Percentiles rank a stretch among this genome's conserved stretches.
These are phyloP conservation scores for Plecotus auritus DNA, from an alignment of 2,113 vertebrate genomes.

Conservation along the genomic window DNA sequence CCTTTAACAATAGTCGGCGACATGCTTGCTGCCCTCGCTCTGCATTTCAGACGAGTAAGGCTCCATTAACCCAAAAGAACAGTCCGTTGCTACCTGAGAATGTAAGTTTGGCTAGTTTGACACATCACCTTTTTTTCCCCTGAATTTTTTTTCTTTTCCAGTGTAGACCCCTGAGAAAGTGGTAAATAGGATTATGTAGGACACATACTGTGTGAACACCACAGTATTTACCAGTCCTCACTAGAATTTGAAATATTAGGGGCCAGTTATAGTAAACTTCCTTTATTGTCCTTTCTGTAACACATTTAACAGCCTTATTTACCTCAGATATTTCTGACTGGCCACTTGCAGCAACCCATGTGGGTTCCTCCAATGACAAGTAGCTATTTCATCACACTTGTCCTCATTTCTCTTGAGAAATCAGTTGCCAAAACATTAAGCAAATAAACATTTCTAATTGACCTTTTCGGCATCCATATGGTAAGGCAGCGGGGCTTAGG, in stretches of 20 bases:
- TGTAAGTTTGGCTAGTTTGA: neutral
- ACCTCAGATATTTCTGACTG: neutral
- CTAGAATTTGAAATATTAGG: neutral
- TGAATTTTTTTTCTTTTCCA: neutral
- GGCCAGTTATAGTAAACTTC: neutral
- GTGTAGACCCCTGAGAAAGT: neutral
- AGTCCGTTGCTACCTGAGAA: neutral
- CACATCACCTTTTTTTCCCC: neutral
- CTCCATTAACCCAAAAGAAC: neutral
- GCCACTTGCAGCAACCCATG: neutral
- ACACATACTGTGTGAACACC: neutral
- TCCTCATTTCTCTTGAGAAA: slow-evolving; percentile 13
- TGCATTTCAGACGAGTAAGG: neutral
- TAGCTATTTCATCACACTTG: neutral
- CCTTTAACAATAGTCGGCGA: neutral
- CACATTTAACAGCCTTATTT: neutral
- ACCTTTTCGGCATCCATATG: neutral
- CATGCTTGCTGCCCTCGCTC: neutral
- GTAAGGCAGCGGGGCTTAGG: neutral
- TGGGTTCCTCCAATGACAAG: neutral
- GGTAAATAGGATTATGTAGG: neutral
- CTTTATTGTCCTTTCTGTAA: neutral
- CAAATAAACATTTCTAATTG: neutral
- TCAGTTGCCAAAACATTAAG: neutral
- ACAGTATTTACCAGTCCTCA: neutral